Percentiles rank a stretch among this genome's conserved stretches.
Conservation (phyloP, 2,113 vertebrate genomes). For the Loxodonta africana region DNA sequence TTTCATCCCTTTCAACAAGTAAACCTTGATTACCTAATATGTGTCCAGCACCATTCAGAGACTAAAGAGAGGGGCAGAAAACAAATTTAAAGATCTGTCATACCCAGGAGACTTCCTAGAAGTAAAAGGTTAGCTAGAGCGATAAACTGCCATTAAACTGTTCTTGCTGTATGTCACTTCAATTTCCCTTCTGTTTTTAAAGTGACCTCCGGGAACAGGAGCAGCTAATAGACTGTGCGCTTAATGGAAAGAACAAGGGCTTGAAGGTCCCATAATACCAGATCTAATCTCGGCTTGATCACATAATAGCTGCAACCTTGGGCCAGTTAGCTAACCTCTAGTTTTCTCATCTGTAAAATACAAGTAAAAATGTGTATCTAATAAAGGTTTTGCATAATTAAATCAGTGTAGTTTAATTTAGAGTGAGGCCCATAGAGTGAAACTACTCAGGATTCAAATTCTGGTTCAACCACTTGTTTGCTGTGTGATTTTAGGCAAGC, state of each 20-base stretch:
- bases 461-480: background rate
- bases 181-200: constrained; percentile 71
- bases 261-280: background rate
- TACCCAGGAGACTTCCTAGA: background rate
- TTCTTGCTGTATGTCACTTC: constrained; percentile 65
- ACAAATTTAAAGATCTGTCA: background rate
- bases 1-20: background rate
- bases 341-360: constrained; percentile 6
- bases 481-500: background rate
- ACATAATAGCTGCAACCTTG: background rate
- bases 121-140: background rate
- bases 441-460: background rate
- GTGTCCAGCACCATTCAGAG: background rate
- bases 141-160: constrained; percentile 4
- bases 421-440: background rate
- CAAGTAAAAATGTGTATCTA: background rate
- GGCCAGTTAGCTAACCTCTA: background rate
- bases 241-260: constrained; percentile 32
- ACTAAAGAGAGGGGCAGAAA: background rate
- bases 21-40: background rate
- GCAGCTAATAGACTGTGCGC: background rate
- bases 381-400: background rate
- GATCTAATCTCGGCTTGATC: background rate
- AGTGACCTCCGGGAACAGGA: background rate
- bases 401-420: background rate